Percentiles rank a stretch among this genome's conserved stretches.
phyloP scores from a whole-genome alignment of 2,113 vertebrate species.

The Lycocorax pyrrhopterus region DNA sequence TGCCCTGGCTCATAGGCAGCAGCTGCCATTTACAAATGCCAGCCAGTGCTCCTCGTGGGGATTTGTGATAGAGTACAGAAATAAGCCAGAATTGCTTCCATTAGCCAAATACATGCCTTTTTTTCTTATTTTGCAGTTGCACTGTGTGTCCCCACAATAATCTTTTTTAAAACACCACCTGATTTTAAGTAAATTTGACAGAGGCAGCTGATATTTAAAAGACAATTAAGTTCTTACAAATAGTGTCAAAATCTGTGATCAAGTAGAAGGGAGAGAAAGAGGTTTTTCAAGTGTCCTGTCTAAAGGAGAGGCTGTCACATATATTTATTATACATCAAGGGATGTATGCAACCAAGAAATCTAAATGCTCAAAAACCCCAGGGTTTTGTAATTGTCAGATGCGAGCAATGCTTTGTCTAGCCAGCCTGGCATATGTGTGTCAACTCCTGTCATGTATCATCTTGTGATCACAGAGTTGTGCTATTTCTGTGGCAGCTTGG shows the following conservation, averaged over 20 bases:
- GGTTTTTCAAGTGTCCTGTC: background rate
- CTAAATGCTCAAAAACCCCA: background rate
- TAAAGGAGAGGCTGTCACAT: background rate
- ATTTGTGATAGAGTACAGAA: conserved; percentile 33
- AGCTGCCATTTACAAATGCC: conserved; percentile 56
- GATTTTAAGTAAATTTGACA: background rate
- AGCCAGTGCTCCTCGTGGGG: background rate
- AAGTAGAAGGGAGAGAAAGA: background rate
- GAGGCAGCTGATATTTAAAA: background rate
- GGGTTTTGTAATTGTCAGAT: background rate
- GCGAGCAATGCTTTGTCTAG: background rate
- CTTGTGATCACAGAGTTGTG: background rate
- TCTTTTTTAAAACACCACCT: background rate
- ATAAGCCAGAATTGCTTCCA: background rate
- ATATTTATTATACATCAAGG: background rate
- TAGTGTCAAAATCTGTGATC: background rate
- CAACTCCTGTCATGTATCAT: background rate
- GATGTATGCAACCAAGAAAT: background rate
- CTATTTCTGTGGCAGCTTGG: background rate
- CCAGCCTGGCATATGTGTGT: background rate
- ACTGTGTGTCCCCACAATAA: background rate
- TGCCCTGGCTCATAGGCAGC: background rate
- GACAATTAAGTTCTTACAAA: background rate
- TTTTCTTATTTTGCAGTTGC: background rate
- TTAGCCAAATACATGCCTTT: background rate